These are phyloP conservation scores for Peromyscus californicus DNA, from an alignment of 2,113 vertebrate genomes.

Conservation along the genomic window DNA sequence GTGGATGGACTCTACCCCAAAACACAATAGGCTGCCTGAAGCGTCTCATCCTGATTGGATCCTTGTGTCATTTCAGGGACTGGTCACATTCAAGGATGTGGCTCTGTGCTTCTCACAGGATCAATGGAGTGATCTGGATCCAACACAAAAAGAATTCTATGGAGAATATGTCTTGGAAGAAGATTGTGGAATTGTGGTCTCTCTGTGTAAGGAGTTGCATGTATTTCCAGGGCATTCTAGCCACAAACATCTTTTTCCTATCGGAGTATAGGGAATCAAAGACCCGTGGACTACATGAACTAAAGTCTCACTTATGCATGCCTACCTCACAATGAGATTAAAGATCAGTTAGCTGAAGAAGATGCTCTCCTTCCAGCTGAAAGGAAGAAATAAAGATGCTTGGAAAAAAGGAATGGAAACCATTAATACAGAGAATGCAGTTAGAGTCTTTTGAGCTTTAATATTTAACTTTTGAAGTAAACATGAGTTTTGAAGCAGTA, in stretches of 20 bases:
- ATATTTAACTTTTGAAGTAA: slow-evolving; percentile 12
- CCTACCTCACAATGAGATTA: neutral
- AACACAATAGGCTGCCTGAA: neutral
- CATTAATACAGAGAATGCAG: slow-evolving; percentile 12
- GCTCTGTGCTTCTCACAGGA: slow-evolving; percentile 82
- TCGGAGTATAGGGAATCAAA: neutral
- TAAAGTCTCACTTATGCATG: neutral
- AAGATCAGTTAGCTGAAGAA: slow-evolving; percentile 31
- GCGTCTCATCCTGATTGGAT: neutral
- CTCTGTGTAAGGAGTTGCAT: slow-evolving; percentile 81
- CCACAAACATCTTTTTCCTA: slow-evolving; percentile 27
- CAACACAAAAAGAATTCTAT: slow-evolving; percentile 82
- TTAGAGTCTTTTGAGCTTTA: neutral
- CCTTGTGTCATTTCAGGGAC: slow-evolving; percentile 75
- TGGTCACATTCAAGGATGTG: slow-evolving; percentile 82
- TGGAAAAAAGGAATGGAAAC: slow-evolving; percentile 29
- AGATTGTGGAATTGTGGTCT: slow-evolving; percentile 82
- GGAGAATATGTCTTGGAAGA: slow-evolving; percentile 84
- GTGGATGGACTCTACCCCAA: neutral
- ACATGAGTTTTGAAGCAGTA: slow-evolving; percentile 1
- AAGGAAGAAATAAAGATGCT: slow-evolving; percentile 15
- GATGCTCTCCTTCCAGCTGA: neutral
- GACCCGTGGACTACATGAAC: neutral
- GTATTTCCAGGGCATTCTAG: slow-evolving; percentile 58
- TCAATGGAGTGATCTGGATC: slow-evolving; percentile 81